Percentiles rank a stretch among this genome's conserved stretches.
phyloP scores from a whole-genome alignment of 2,888 invertebrate species.

The Germaria angustata region DNA sequence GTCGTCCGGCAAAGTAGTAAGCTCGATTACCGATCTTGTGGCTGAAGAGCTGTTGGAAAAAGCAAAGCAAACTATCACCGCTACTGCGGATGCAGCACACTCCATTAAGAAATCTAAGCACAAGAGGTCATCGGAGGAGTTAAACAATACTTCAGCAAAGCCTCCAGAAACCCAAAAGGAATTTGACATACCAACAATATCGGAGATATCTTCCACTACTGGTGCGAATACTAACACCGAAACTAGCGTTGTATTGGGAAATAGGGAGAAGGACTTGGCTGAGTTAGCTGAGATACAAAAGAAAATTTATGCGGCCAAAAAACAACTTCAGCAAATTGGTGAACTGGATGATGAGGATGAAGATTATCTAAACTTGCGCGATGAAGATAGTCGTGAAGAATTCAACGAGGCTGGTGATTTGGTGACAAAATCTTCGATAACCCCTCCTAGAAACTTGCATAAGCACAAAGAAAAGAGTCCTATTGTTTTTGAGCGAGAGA shows the following conservation, averaged over 20 bases:
- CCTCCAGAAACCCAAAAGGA: constrained; percentile 73
- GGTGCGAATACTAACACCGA: constrained; percentile 48
- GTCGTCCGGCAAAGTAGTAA: constrained; percentile 65
- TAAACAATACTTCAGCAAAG: constrained; percentile 45
- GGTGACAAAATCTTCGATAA: constrained; percentile 40
- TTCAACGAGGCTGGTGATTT: constrained; percentile 70
- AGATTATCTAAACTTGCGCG: constrained; percentile 84
- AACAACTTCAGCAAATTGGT: constrained; percentile 81
- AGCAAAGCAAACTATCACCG: constrained; percentile 76
- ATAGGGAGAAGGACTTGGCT: constrained; percentile 79
- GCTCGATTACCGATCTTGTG: constrained; percentile 84
- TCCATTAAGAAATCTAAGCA: constrained; percentile 75
- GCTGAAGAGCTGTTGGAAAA: constrained; percentile 83
- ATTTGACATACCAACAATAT: constrained; percentile 81
- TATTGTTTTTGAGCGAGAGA: constrained; percentile 73
- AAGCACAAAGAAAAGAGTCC: constrained; percentile 74
- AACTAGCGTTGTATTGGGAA: constrained; percentile 64
- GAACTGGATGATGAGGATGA: constrained; percentile 79
- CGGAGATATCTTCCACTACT: constrained; percentile 78
- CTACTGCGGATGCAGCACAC: constrained; percentile 71
- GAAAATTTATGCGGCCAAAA: constrained; percentile 83
- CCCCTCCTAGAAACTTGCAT: constrained; percentile 44
- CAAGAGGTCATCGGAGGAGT: constrained; percentile 65
- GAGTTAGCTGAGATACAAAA: constrained; percentile 83
- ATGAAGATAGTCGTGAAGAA: constrained; percentile 82